Conservation (phyloP, 2,113 vertebrate genomes). For the Callithrix jacchus region DNA sequence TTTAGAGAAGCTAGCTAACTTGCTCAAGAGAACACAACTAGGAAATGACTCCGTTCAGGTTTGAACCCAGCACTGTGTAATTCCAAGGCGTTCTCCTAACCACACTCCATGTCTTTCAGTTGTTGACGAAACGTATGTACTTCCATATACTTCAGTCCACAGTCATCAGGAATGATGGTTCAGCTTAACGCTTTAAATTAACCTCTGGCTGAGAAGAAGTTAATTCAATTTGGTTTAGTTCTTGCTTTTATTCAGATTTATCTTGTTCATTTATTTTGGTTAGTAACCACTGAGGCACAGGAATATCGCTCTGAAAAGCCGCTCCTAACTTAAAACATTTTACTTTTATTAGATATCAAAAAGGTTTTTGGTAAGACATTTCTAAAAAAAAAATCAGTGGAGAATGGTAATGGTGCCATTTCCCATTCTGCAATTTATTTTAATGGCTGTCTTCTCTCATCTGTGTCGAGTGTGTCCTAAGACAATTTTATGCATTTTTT, state of each 20-base stretch:
- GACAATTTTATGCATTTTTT: not conserved
- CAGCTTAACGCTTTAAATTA: not conserved
- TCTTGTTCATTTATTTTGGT: not conserved
- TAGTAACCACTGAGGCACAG: not conserved
- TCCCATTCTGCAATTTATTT: not conserved
- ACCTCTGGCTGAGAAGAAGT: not conserved
- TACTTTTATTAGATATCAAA: not conserved
- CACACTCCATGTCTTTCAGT: fast-evolving
- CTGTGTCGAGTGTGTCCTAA: not conserved
- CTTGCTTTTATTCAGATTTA: not conserved
- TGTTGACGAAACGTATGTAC: not conserved
- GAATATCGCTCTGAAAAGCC: not conserved
- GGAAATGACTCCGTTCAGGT: not conserved
- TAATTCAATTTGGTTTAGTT: not conserved
- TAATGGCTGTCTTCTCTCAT: not conserved
- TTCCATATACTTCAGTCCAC: not conserved
- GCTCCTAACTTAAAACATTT: not conserved
- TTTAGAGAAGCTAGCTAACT: not conserved
- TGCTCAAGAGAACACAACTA: not conserved
- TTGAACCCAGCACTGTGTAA: not conserved
- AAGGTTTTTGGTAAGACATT: not conserved
- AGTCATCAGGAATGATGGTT: not conserved
- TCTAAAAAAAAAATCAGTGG: not conserved
- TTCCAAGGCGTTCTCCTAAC: too few relatives aligned
- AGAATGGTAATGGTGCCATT: not conserved